Evolutionary conservation across 2,113 vertebrate species (phyloP).

Genomic region (Antigone vipio): DNA sequence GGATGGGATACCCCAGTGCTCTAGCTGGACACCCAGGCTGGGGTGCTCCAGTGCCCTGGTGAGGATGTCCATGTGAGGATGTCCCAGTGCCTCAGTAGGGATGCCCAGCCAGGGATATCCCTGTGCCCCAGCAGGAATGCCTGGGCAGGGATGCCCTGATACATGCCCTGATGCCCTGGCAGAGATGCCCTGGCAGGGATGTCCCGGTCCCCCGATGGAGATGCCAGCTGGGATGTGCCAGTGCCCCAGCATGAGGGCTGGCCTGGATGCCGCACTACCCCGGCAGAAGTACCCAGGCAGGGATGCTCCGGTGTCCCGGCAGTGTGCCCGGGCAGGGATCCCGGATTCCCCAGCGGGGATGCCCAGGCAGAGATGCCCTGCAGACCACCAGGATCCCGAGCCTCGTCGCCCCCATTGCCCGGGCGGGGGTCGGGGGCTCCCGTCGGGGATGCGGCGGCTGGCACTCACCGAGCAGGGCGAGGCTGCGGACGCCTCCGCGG

Average conservation of each 20-base stretch:
- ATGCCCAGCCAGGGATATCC: too few species aligned
- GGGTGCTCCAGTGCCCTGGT: too few species aligned
- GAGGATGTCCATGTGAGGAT: not conserved
- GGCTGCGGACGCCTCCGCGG: slow-evolving; percentile 66
- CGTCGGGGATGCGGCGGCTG: not conserved
- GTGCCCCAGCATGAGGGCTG: not conserved
- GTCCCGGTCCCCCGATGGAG: not conserved
- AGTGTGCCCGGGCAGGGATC: not conserved
- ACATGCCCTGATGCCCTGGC: not conserved
- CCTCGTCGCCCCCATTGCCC: not conserved
- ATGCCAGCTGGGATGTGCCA: not conserved
- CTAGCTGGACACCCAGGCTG: not conserved
- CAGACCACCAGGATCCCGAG: too few species aligned
- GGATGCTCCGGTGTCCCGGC: not conserved
- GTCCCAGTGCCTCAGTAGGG: not conserved
- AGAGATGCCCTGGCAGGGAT: not conserved
- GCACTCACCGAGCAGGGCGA: slow-evolving; percentile 75
- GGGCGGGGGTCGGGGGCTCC: too few species aligned
- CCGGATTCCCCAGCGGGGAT: not conserved
- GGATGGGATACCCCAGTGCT: not conserved
- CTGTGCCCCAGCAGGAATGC: too few species aligned
- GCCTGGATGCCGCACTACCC: not conserved
- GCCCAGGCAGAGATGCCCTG: not conserved
- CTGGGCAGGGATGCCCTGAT: not conserved
- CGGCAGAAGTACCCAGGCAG: too few species aligned